phyloP scores from a whole-genome alignment of 2,113 vertebrate genomes.

The Gymnorhina tibicen region DNA sequence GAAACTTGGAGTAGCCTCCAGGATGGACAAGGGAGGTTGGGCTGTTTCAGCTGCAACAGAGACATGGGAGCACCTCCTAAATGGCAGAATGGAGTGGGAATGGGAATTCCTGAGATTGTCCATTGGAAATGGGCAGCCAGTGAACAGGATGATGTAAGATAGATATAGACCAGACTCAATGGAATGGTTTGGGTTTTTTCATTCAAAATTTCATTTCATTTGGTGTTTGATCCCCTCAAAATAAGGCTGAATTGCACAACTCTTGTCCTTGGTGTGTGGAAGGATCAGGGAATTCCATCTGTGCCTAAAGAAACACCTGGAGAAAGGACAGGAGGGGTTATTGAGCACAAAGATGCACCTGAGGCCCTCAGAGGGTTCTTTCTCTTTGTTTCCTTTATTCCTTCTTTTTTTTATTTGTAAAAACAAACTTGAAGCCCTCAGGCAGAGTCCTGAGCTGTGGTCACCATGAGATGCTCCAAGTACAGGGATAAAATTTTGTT shows the following conservation, averaged over 20 bases:
- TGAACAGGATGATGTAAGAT: not conserved
- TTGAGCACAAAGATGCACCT: not conserved
- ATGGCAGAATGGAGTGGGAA: not conserved
- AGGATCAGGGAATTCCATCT: not conserved
- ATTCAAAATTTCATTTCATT: not conserved
- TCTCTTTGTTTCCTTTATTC: not conserved
- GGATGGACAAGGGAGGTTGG: not conserved
- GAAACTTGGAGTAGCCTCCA: not conserved
- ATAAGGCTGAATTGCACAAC: not conserved
- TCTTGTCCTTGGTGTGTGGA: not conserved
- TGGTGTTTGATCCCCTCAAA: not conserved
- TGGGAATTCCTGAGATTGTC: not conserved
- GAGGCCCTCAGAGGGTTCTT: not conserved
- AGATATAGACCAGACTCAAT: not conserved
- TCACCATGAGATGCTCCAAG: fast-evolving
- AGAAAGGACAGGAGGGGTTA: not conserved
- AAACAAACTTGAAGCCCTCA: not conserved
- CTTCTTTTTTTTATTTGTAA: not conserved
- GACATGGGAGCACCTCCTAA: not conserved
- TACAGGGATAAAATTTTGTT: not conserved
- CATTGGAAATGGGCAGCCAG: not conserved
- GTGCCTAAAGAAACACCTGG: not conserved
- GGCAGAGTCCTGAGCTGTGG: not conserved
- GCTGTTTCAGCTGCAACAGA: not conserved
- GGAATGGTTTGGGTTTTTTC: not conserved